Base-by-base conservation (phyloP, 2,113 vertebrate species). In the Prochilodus magdalenae region DNA sequence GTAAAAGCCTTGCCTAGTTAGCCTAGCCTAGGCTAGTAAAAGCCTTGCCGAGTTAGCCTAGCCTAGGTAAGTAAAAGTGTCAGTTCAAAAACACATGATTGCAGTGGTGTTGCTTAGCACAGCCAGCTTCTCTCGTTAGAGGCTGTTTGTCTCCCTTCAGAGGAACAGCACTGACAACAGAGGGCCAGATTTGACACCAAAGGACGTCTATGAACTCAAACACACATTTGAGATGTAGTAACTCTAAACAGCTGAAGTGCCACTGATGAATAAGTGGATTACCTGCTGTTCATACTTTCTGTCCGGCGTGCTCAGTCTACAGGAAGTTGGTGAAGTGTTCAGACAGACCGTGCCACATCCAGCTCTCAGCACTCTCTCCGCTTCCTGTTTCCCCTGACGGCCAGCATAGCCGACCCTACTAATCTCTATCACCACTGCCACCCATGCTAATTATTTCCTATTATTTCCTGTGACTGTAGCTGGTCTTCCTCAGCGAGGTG, bases 391-490 rank as follows among this genome's bases (percentile, higher is more conserved):
- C 18, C 27, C 11, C 57, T 67, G 81, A 73, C 20, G 47, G 49
- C n/a, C 29, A 22, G 70, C 66, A 36, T 11, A 44, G 71, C 55
- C 72, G 12, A 72, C 49, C 22, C 70, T 40, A 40, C 78, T 66
- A 80, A 84, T 89, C 16, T 13, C 73, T 80, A 86, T 88, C 72
- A 71, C 70, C 1, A 24, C 55, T 18, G 70, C 63, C 67, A 67
- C 57, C 30, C 72, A 18, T 80, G 75, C 60, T 84, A 83, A 86
- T 86, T 67, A 87, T 82, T 89, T 82, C 81, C 87, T 82, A 86
- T 85, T 76, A 77, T 82, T 90, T 89, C 88, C 87, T 88, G 71
- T 82, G 79, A 30, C 72, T 8, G 18, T 55, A 60, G 49, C 44
- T 14, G 33, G 26, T 80, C 66, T 63, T 66, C 57, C 74, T 57